These are phyloP conservation scores for Chlorops oryzae DNA, from an alignment of 1,140 invertebrate species.

Conservation along the genomic window DNA sequence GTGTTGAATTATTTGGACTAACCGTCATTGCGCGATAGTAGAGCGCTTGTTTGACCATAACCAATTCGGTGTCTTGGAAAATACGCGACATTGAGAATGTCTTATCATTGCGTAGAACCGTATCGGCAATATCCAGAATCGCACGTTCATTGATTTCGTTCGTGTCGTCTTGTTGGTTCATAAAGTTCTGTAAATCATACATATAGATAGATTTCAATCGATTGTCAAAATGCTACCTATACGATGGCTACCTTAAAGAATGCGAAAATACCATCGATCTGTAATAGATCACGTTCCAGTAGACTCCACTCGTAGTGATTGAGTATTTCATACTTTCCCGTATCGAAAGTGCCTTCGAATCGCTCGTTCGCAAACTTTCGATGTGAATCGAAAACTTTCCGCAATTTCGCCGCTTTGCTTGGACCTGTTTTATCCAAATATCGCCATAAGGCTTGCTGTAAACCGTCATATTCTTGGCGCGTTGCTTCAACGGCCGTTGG, in stretches of 20 bases:
- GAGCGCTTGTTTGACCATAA: conserved; percentile 51
- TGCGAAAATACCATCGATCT: conserved; percentile 33
- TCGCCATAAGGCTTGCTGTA: conserved; percentile 35
- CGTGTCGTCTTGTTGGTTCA: conserved; percentile 19
- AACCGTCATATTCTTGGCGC: conserved; percentile 52
- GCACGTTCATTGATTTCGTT: conserved; percentile 43
- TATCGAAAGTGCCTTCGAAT: conserved; percentile 22
- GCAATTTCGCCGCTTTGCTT: conserved; percentile 29
- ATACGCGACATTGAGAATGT: conserved; percentile 37
- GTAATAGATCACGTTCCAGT: conserved; percentile 30
- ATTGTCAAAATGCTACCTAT: too few species aligned
- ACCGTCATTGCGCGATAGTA: conserved; percentile 61
- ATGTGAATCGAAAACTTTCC: conserved; percentile 37
- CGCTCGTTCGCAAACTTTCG: conserved; percentile 23
- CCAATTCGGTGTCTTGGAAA: conserved; percentile 31
- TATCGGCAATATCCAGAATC: conserved; percentile 59
- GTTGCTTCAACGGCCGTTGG: conserved; percentile 50
- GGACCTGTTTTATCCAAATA: conserved; percentile 30
- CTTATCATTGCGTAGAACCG: conserved; percentile 50
- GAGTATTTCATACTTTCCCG: conserved; percentile 27
- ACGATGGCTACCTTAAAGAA: conserved; percentile 28
- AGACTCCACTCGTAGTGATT: conserved; percentile 41
- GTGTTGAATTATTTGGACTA: too few species aligned
- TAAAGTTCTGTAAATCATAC: conserved; percentile 17
- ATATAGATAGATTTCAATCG: too few species aligned